These are phyloP conservation scores for Psittacula echo DNA, from an alignment of 2,797 vertebrate genomes.

Conservation along the genomic window DNA sequence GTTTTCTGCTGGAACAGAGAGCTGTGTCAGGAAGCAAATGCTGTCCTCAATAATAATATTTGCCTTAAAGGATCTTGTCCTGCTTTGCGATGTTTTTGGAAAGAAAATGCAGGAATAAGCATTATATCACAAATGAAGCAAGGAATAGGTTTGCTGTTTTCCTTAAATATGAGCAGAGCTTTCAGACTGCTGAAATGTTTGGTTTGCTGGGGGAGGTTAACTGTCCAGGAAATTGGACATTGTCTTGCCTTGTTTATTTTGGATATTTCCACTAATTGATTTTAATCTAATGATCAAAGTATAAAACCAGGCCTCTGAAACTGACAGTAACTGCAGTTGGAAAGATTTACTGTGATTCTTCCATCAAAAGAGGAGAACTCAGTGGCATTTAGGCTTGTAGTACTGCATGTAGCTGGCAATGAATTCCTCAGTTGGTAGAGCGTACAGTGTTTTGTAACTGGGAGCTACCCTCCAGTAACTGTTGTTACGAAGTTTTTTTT, in stretches of 20 bases:
- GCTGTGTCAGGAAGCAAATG: not conserved
- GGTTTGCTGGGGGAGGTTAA: not conserved
- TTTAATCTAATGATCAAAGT: conserved; percentile 8
- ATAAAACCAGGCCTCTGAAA: not conserved
- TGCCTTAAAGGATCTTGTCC: conserved; percentile 1
- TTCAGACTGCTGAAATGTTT: not conserved
- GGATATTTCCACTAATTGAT: conserved; percentile 9
- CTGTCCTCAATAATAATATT: not conserved
- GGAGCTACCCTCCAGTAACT: not conserved
- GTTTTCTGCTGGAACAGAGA: not conserved
- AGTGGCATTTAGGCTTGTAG: not conserved
- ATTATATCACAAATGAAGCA: not conserved
- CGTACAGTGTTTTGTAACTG: not conserved
- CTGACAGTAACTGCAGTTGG: not conserved
- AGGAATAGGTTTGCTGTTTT: not conserved
- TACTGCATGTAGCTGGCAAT: not conserved
- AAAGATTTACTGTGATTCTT: not conserved
- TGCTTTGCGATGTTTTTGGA: conserved; percentile 24
- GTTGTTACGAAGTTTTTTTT: not conserved
- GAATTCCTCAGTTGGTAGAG: accelerated
- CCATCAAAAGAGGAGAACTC: not conserved
- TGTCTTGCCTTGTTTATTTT: conserved; percentile 39
- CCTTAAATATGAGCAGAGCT: not conserved
- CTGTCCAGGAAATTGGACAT: not conserved
- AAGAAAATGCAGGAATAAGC: not conserved